A percentile compares a stretch with the other conserved stretches of the same genome.
Evolutionary conservation across 2,797 vertebrate genomes (phyloP).

Genomic region (Garrulus glandarius): DNA sequence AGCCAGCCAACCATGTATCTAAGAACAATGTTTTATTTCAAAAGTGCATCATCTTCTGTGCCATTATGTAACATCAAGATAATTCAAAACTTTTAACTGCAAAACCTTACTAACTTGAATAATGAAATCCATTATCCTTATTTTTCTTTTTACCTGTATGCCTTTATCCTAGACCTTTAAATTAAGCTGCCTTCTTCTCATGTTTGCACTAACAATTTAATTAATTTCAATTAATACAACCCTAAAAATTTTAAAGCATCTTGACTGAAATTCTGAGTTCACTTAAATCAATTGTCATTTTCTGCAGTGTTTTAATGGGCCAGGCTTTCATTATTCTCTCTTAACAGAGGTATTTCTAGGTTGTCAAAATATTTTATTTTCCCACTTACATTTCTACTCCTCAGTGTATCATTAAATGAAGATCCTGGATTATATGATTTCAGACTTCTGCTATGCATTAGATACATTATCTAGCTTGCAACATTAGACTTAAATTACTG

Average conservation of each 20-base stretch:
- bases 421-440: neutral
- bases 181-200: neutral
- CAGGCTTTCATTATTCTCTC: neutral
- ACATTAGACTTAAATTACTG: neutral
- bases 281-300: neutral
- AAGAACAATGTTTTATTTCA: neutral
- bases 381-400: neutral
- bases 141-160: neutral
- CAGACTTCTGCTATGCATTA: neutral
- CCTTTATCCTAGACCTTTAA: neutral
- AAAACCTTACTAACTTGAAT: neutral
- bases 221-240: neutral
- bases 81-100: neutral
- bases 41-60: neutral
- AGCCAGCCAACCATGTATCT: rapidly evolving
- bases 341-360: neutral
- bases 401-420: neutral
- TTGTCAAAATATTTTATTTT: neutral
- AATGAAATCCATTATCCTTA: neutral
- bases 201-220: neutral
- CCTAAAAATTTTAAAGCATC: neutral
- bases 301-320: neutral
- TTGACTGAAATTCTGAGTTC: neutral
- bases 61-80: neutral
- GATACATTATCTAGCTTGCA: neutral